Percentiles rank a stretch among this genome's conserved stretches.
Conservation (phyloP, 64 coral and sea anemone species). For the Acropora yongei region DNA sequence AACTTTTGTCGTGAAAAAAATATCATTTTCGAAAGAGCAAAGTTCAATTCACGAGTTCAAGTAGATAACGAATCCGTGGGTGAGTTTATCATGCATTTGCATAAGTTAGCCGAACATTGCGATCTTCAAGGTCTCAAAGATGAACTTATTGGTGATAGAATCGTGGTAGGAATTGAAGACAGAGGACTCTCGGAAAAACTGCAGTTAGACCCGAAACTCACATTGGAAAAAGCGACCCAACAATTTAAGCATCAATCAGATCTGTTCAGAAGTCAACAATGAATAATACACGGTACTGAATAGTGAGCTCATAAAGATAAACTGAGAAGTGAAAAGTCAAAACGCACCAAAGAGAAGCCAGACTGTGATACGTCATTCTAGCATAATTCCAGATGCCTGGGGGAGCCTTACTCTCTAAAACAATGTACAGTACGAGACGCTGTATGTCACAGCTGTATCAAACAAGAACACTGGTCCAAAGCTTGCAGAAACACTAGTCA, state of each 20-base stretch:
- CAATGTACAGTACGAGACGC: background rate
- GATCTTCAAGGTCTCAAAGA: slow-evolving; percentile 24
- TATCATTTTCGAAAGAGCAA: slow-evolving; percentile 46
- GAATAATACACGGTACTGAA: background rate
- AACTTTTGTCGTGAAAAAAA: slow-evolving; percentile 30
- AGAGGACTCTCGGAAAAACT: slow-evolving; percentile 59
- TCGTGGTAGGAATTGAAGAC: too few species aligned
- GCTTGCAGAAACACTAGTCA: too few species aligned
- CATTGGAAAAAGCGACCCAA: slow-evolving; percentile 25
- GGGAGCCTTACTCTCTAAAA: background rate
- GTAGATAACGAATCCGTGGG: slow-evolving; percentile 25
- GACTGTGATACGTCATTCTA: background rate
- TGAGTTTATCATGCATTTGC: slow-evolving; percentile 26
- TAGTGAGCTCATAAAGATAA: background rate
- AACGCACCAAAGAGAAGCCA: background rate
- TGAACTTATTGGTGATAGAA: slow-evolving; percentile 36
- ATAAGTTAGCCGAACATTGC: slow-evolving; percentile 41
- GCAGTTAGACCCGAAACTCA: slow-evolving; percentile 43
- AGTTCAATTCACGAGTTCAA: slow-evolving; percentile 50
- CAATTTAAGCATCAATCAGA: slow-evolving; percentile 50
- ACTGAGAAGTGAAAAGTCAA: background rate
- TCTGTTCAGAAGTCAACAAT: slow-evolving; percentile 26
- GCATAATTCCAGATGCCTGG: background rate
- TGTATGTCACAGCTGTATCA: background rate
- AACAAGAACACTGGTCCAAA: background rate